These are phyloP conservation scores for Prolemur simus DNA, from an alignment of 2,113 vertebrate species.

Conservation along the genomic window DNA sequence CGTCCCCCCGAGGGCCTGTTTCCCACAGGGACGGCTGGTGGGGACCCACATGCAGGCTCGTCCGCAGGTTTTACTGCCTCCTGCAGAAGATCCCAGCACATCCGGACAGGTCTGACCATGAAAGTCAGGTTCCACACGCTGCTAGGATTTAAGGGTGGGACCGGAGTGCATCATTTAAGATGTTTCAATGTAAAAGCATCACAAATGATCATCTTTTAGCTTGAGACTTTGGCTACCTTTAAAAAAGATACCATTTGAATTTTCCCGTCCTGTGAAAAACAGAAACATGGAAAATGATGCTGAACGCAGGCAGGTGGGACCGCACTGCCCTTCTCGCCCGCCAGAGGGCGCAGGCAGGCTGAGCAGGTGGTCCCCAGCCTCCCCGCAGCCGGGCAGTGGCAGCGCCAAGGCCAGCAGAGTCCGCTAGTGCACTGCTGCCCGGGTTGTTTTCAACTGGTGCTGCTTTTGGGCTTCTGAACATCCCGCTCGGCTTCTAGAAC, in stretches of 20 bases:
- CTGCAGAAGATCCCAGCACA: neutral
- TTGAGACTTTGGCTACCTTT: neutral
- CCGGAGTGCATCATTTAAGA: neutral
- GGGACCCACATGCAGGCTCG: accelerated
- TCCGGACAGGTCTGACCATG: neutral
- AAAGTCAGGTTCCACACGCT: too few relatives aligned
- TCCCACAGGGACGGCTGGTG: too few relatives aligned
- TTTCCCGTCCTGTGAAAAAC: accelerated
- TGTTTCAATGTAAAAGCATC: neutral
- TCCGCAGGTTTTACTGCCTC: too few relatives aligned
- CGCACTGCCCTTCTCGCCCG: neutral
- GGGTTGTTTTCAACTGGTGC: neutral
- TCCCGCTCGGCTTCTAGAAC: neutral
- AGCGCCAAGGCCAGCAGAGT: neutral
- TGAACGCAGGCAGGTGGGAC: accelerated
- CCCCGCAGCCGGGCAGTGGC: too few relatives aligned
- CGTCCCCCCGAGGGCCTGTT: too few relatives aligned
- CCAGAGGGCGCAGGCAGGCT: neutral
- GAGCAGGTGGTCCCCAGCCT: neutral
- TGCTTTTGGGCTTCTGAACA: too few relatives aligned
- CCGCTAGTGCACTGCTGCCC: too few relatives aligned
- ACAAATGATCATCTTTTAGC: neutral
- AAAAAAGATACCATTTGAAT: neutral
- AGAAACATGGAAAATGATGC: accelerated
- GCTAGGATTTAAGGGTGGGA: too few relatives aligned